Conservation (phyloP, 2,113 vertebrate genomes). For the Melanerpes formicivorus region DNA sequence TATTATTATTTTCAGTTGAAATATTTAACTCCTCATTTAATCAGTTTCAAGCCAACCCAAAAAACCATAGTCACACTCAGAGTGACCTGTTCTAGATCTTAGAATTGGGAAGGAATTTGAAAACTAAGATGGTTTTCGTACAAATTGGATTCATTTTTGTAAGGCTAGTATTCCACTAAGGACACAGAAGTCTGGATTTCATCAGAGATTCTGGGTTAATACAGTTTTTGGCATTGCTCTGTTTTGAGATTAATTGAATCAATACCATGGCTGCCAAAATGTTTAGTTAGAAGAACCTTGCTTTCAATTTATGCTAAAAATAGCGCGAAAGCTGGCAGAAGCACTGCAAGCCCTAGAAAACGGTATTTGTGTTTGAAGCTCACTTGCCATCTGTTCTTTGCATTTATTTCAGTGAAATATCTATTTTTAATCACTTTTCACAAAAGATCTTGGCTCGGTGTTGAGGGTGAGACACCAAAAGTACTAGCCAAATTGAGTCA, state of each 20-base stretch:
- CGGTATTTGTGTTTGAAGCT: slow-evolving; percentile 36
- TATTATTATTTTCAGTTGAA: neutral
- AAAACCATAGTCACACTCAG: neutral
- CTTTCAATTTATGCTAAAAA: slow-evolving; percentile 49
- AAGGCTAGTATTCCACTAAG: neutral
- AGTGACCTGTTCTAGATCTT: neutral
- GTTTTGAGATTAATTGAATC: slow-evolving; percentile 59
- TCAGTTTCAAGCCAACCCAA: neutral
- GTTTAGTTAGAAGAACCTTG: slow-evolving; percentile 40
- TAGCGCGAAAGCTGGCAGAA: slow-evolving; percentile 53
- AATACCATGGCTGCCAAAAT: slow-evolving; percentile 44
- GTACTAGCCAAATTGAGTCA: neutral
- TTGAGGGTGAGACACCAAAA: slow-evolving; percentile 27
- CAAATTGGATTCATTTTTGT: neutral
- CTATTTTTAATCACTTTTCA: slow-evolving; percentile 3
- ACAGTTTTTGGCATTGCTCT: slow-evolving; percentile 47
- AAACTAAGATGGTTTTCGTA: neutral
- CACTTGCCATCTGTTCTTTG: slow-evolving; percentile 41
- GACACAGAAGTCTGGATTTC: neutral
- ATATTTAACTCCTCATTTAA: neutral
- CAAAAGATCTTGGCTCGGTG: slow-evolving; percentile 8
- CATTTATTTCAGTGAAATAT: slow-evolving; percentile 51
- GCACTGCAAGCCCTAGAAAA: neutral
- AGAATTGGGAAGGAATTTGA: neutral
- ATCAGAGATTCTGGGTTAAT: slow-evolving; percentile 40